Conservation (phyloP, 1,140 invertebrate genomes). For the Scaptomyza pallida region DNA sequence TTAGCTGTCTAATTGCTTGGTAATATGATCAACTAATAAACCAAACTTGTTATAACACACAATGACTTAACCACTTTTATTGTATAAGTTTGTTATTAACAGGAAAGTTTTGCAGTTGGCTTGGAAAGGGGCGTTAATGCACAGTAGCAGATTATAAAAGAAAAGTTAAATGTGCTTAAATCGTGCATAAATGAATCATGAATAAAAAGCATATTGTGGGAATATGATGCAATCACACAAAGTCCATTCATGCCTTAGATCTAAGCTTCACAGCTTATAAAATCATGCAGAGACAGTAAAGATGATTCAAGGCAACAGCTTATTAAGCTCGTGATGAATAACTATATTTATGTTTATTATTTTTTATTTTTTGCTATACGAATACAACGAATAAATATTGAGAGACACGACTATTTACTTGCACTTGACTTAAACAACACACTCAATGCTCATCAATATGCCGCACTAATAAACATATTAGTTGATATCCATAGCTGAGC, state of each 20-base stretch:
- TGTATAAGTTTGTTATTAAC: not conserved
- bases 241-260: not conserved
- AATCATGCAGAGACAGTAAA: slow-evolving; percentile 1
- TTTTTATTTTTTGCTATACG: slow-evolving; percentile 3
- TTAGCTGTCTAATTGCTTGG: slow-evolving; percentile 13
- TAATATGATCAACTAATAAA: slow-evolving; percentile 17
- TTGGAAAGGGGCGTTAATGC: not conserved
- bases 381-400: slow-evolving; percentile 4
- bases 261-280: not conserved
- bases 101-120: not conserved
- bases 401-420: not conserved
- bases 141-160: not conserved
- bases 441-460: not conserved
- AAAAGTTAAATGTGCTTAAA: not conserved
- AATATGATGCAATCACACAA: too few species aligned
- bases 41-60: not conserved
- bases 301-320: slow-evolving; percentile 2
- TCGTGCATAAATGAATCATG: too few species aligned
- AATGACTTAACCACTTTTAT: not conserved
- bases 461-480: slow-evolving; percentile 20
- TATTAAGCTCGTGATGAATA: not conserved
- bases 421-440: slow-evolving; percentile 10
- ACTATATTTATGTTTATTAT: not conserved
- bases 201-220: too few species aligned
- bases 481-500: not conserved